These are phyloP conservation scores for Hypselothyrea guttata DNA, from an alignment of 2,888 invertebrate genomes.

Conservation along the genomic window DNA sequence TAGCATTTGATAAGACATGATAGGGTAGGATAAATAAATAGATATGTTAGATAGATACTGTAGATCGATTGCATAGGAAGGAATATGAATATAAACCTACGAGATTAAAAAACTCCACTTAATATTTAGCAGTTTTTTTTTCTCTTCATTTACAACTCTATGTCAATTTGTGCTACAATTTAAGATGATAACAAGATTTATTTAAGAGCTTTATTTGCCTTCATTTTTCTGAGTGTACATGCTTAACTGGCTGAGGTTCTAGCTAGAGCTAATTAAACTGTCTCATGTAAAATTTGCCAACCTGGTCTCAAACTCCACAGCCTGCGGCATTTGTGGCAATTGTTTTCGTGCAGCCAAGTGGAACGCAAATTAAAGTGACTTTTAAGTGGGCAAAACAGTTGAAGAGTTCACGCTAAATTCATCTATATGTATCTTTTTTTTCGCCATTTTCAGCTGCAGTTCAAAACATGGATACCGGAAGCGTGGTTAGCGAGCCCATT, in stretches of 20 bases:
- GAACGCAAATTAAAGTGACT: conserved; percentile 64
- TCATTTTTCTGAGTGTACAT: no score
- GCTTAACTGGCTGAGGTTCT: conserved; percentile 21
- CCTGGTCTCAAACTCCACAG: conserved; percentile 13
- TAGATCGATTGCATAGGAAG: no score
- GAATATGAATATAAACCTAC: no score
- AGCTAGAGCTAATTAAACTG: conserved; percentile 49
- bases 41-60: no score
- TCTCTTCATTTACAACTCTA: no score
- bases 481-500: conserved; percentile 82
- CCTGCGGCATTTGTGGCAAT: conserved; percentile 43
- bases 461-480: conserved; percentile 79
- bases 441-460: neutral
- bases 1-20: no score
- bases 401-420: conserved; percentile 27
- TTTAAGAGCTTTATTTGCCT: no score
- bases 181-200: no score
- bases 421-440: neutral
- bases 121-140: no score
- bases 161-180: no score
- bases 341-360: conserved; percentile 63
- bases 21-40: no score
- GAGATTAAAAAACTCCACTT: no score
- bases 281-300: conserved; percentile 28
- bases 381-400: conserved; percentile 26